A percentile compares a stretch with the other conserved stretches of the same genome.
These are phyloP conservation scores for Gambelia wislizenii DNA, from an alignment of 2,797 vertebrate genomes.

Conservation along the genomic window DNA sequence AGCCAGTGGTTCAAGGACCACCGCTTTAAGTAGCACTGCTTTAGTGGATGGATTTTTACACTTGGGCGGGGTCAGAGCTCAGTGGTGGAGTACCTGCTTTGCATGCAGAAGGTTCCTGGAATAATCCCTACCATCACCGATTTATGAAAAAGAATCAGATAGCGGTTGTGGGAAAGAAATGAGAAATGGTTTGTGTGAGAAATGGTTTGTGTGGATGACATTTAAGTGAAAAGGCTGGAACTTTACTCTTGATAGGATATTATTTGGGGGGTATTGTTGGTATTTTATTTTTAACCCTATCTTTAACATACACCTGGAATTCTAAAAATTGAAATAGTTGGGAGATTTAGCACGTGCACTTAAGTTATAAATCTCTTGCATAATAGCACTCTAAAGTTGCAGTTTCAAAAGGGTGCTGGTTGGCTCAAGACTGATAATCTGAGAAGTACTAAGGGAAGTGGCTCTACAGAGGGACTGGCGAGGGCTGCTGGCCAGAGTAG, in stretches of 20 bases:
- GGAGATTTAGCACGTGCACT: background rate
- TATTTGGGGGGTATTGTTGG: slow-evolving; percentile 29
- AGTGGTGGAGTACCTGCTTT: too few relatives aligned
- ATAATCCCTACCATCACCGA: too few relatives aligned
- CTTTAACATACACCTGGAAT: slow-evolving; percentile 18
- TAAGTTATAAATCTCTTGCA: background rate
- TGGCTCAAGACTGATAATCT: background rate
- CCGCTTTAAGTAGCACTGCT: too few relatives aligned
- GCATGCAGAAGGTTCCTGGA: too few relatives aligned
- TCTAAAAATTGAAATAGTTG: background rate
- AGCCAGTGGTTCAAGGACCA: too few relatives aligned
- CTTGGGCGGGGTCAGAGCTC: too few relatives aligned
- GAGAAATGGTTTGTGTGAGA: slow-evolving; percentile 43
- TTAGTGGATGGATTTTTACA: too few relatives aligned
- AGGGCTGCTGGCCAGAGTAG: background rate
- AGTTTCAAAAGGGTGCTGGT: slow-evolving; percentile 7
- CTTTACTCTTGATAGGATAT: background rate
- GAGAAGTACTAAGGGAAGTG: background rate
- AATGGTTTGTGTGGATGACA: slow-evolving; percentile 15
- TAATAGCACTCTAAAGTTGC: slow-evolving; percentile 1
- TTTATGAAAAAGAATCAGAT: too few relatives aligned
- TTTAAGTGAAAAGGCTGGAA: slow-evolving; percentile 14
- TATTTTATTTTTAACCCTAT: slow-evolving; percentile 18
- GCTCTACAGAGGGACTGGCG: background rate
- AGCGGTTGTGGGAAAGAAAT: background rate